phyloP scores from a whole-genome alignment of 1,140 invertebrate species.

The Drosophila kikkawai region DNA sequence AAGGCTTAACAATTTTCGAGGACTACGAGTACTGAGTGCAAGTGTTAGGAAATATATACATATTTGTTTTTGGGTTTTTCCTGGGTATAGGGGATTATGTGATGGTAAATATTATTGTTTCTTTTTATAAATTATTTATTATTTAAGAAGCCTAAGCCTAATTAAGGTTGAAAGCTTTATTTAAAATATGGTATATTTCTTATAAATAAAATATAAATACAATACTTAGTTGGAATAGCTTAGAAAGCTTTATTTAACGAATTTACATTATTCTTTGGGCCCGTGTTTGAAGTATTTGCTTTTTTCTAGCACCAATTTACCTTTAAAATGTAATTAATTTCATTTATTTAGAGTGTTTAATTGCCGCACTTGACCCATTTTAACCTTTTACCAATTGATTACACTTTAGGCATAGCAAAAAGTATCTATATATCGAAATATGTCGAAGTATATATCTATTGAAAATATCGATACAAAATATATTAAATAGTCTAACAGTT shows the following conservation, averaged over 20 bases:
- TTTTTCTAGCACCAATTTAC: not conserved
- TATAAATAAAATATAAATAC: not conserved
- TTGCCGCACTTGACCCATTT: not conserved
- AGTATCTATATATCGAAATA: not conserved
- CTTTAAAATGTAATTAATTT: not conserved
- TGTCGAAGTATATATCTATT: not conserved
- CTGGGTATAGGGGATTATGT: not conserved
- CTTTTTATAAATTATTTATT: not conserved
- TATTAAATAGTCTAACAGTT: not conserved
- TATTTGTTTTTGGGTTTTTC: conserved; percentile 16
- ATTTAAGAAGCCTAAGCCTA: not conserved
- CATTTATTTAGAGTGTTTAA: not conserved
- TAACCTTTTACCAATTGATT: not conserved
- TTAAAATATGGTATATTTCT: not conserved
- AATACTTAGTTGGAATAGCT: no score
- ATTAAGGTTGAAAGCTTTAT: not conserved
- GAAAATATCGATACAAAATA: not conserved
- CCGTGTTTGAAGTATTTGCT: not conserved
- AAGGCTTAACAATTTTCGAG: conserved; percentile 38
- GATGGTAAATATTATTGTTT: not conserved
- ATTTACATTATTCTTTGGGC: not conserved
- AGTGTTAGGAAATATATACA: not conserved
- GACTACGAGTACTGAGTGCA: not conserved
- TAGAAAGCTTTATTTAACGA: not conserved
- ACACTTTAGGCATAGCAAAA: not conserved